phyloP scores from a whole-genome alignment of 2,888 invertebrate genomes.

The Drosophila mulleri region DNA sequence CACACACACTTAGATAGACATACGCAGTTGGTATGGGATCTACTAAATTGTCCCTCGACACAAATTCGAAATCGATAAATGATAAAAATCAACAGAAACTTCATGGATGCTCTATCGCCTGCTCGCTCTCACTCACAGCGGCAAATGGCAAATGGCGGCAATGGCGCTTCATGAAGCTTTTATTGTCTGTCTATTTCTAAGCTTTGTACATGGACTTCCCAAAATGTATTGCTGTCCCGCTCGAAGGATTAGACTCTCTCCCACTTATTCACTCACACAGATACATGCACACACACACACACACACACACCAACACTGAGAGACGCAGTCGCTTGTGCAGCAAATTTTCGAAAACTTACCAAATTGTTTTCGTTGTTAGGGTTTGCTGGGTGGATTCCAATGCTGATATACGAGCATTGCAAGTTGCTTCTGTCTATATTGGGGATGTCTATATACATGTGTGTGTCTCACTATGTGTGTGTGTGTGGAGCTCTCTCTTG shows the following conservation, averaged over 20 bases:
- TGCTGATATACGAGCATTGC: constrained; percentile 76
- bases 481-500: constrained; percentile 28
- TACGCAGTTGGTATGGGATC: constrained; percentile 28
- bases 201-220: constrained; percentile 78
- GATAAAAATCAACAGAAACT: constrained; percentile 84
- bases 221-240: constrained; percentile 67
- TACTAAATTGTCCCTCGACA: constrained; percentile 81
- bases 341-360: constrained; percentile 81
- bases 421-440: constrained; percentile 48
- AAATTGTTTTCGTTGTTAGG: constrained; percentile 81
- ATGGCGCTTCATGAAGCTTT: constrained; percentile 81
- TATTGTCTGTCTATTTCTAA: constrained; percentile 82
- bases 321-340: constrained; percentile 55
- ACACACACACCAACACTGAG: constrained; percentile 15
- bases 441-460: constrained; percentile 57
- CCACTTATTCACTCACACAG: constrained; percentile 37
- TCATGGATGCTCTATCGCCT: constrained; percentile 70
- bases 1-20: constrained; percentile 19
- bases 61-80: constrained; percentile 84
- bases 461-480: constrained; percentile 10
- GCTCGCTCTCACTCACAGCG: constrained; percentile 55
- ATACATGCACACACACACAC: constrained; percentile 20
- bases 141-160: constrained; percentile 65
- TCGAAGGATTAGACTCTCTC: constrained; percentile 66
- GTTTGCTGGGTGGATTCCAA: constrained; percentile 81